A percentile compares a stretch with the other conserved stretches of the same genome.
Evolutionary conservation across 92 coral and sea anemone genomes (phyloP).

Genomic region (Nematostella vectensis): DNA sequence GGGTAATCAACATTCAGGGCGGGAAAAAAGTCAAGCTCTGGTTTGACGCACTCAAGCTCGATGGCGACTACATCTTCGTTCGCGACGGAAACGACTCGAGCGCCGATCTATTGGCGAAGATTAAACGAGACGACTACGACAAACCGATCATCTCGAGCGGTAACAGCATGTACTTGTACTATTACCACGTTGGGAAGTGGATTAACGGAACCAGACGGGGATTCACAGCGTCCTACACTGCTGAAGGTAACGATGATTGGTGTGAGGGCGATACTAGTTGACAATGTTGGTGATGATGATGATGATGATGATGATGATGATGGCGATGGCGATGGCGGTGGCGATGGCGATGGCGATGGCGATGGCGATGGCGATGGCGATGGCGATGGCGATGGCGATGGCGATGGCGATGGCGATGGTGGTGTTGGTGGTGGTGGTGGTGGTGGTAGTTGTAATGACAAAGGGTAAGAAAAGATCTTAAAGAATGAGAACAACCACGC

Average conservation of each 20-base stretch:
- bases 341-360: too few relatives aligned
- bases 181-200: conserved; percentile 72
- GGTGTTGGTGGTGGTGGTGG: too few relatives aligned
- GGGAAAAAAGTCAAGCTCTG: conserved; percentile 57
- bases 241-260: conserved; percentile 42
- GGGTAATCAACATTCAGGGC: conserved; percentile 58
- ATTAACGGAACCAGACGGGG: conserved; percentile 65
- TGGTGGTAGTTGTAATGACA: too few relatives aligned
- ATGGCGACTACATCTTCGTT: conserved; percentile 64
- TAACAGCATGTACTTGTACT: conserved; percentile 53
- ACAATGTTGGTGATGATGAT: too few relatives aligned
- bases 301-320: too few relatives aligned
- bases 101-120: conserved; percentile 52
- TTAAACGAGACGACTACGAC: conserved; percentile 35
- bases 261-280: neutral
- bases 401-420: too few relatives aligned
- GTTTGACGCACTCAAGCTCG: conserved; percentile 78
- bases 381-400: too few relatives aligned
- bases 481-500: too few relatives aligned
- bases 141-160: conserved; percentile 42
- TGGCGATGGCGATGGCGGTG: too few relatives aligned
- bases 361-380: too few relatives aligned
- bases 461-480: too few relatives aligned
- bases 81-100: conserved; percentile 74
- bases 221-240: conserved; percentile 67